These are phyloP conservation scores for Andrena minutula DNA, from an alignment of 2,888 invertebrate species.

Conservation along the genomic window DNA sequence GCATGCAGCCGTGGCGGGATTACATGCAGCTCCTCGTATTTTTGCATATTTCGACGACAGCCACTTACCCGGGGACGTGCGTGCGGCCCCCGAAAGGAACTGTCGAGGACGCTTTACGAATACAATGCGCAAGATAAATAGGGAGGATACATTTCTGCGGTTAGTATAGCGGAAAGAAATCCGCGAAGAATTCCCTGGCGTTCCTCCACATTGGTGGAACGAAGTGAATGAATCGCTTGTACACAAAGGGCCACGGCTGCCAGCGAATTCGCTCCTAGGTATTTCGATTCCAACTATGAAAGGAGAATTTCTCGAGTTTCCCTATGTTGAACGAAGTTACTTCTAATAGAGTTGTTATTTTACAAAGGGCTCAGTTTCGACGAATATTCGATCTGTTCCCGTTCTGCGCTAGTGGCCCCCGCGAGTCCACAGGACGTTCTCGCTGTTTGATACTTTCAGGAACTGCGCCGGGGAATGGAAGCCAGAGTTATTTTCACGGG, in stretches of 20 bases:
- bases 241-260: conserved; percentile 36
- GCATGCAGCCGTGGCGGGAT: not conserved
- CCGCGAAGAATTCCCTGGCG: conserved; percentile 65
- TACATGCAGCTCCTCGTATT: not conserved
- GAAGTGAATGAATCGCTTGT: conserved; percentile 58
- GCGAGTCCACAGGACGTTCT: not conserved
- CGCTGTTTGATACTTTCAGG: not conserved
- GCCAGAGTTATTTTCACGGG: not conserved
- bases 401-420: not conserved
- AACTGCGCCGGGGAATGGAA: not conserved
- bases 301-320: conserved; percentile 55
- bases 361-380: conserved; percentile 47
- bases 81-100: conserved; percentile 19
- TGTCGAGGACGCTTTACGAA: conserved; percentile 38
- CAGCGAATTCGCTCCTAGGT: conserved; percentile 34
- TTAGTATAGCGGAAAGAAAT: conserved; percentile 50
- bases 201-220: conserved; percentile 49
- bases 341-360: conserved; percentile 67
- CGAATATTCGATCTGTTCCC: conserved; percentile 25
- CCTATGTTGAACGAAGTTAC: conserved; percentile 39
- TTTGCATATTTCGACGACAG: conserved; percentile 27
- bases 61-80: not conserved
- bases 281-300: conserved; percentile 59
- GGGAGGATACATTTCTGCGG: conserved; percentile 55
- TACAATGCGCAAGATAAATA: conserved; percentile 63